Evolutionary conservation across 1,140 invertebrate genomes (phyloP), one percentile per base, ranked within the genome.

Genomic region (Anastrepha obliqua): DNA sequence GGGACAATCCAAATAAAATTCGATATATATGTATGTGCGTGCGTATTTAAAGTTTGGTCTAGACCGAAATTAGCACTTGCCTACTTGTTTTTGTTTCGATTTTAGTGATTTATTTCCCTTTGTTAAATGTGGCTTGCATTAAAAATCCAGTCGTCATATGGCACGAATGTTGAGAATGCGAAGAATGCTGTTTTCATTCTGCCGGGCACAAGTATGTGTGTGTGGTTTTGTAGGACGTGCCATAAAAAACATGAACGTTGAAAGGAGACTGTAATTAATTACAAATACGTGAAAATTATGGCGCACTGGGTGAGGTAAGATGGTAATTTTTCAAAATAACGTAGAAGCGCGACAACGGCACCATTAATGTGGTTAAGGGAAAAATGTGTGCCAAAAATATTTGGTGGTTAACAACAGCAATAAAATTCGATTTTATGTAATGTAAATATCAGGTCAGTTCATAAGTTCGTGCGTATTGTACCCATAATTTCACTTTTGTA

Each of bases 31-130:
- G 4, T 15, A 17, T 62, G n/a, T n/a, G 15, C 9, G 60, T 62
- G 15, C 15, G 13, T 62, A n/a, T 62, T 9, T 62, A 9, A 5
- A 62, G 11, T 55, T 55, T 3, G 6, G 6, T 3, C 51, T 62
- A 62, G 9, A 62, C 60, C 13, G 15, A 9, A 62, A 5, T 62
- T 4, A 62, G n/a, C 15, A 62, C 11, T n/a, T 81, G 44, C 42
- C n/a, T 47, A 20, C 44, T 70, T 87, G 51, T 70, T 87, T 87
- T 70, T 87, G 55, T 74, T 58, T 87, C 55, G 67, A 15, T 42
- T 85, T 85, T 87, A 81, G 74, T 85, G 87, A 87, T 87, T 87
- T 87, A 87, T 87, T 85, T 87, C 87, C 87, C 39, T 87, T 60
- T 87, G 59, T 59, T 70, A 87, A 87, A 85, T 87, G 87, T 85